These are phyloP conservation scores for Xenopus laevis DNA, from an alignment of 2,113 vertebrate genomes.

Conservation along the genomic window DNA sequence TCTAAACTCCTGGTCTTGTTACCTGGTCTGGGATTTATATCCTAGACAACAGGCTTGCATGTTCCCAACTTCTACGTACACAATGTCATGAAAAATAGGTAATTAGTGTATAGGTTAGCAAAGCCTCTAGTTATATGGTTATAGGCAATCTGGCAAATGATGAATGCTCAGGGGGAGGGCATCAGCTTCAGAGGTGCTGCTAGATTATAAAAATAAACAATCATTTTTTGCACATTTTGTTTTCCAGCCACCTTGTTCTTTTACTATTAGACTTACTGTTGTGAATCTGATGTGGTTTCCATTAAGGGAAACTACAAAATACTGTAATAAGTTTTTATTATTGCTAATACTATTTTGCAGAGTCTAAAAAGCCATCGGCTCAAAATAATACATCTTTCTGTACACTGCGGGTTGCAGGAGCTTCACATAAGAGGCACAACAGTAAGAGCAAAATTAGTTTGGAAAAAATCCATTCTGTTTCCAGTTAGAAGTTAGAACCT, in stretches of 20 bases:
- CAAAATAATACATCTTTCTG: constrained; percentile 33
- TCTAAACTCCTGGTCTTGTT: constrained; percentile 50
- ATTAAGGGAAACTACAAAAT: constrained; percentile 31
- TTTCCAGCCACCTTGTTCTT: constrained; percentile 11
- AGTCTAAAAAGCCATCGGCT: constrained; percentile 20
- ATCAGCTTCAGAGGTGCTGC: constrained; percentile 27
- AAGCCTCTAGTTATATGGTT: constrained; percentile 43
- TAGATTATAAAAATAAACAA: constrained; percentile 42
- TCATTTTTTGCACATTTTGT: constrained; percentile 22
- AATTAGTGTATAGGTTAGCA: constrained; percentile 49
- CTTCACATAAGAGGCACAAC: not conserved
- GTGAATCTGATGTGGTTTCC: constrained; percentile 36
- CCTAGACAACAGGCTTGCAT: constrained; percentile 38
- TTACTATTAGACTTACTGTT: constrained; percentile 28
- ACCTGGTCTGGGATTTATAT: constrained; percentile 55
- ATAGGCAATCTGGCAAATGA: constrained; percentile 22
- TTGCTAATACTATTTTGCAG: constrained; percentile 25
- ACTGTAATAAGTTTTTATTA: constrained; percentile 31
- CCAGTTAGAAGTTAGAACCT: constrained; percentile 52
- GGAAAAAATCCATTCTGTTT: constrained; percentile 47
- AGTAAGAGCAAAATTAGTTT: constrained; percentile 5
- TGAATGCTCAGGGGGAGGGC: constrained; percentile 21
- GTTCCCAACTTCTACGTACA: constrained; percentile 47
- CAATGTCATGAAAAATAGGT: constrained; percentile 20
- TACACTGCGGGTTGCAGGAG: constrained; percentile 15